These are phyloP conservation scores for Falcaria lacertinaria DNA, from an alignment of 2,888 invertebrate species.

Conservation along the genomic window DNA sequence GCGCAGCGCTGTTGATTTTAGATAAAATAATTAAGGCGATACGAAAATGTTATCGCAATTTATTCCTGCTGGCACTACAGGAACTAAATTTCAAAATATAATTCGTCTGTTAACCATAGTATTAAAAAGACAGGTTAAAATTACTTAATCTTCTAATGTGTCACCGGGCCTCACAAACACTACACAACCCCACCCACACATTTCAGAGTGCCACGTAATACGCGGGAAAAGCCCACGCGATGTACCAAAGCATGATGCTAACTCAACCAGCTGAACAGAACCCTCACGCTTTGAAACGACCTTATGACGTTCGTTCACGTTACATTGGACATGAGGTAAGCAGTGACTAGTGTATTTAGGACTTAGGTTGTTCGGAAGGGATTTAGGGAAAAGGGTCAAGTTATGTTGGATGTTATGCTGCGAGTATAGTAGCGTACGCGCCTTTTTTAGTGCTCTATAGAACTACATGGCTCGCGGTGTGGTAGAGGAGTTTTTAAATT, in stretches of 20 bases:
- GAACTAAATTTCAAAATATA: too few species aligned
- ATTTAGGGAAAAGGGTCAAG: conserved; percentile 12
- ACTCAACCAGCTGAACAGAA: conserved; percentile 5
- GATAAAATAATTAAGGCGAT: too few species aligned
- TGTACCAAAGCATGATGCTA: conserved; percentile 9
- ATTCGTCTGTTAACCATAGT: too few species aligned
- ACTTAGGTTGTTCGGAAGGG: neutral
- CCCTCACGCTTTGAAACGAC: conserved; percentile 5
- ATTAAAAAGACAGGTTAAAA: neutral
- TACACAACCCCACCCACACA: conserved; percentile 22
- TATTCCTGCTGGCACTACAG: too few species aligned
- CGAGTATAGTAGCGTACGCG: conserved; percentile 41
- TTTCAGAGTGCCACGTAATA: conserved; percentile 15
- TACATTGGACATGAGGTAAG: conserved; percentile 4
- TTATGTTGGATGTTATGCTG: conserved; percentile 22
- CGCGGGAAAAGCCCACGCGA: conserved; percentile 33
- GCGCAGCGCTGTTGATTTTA: too few species aligned
- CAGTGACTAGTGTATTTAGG: neutral
- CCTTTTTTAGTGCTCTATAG: conserved; percentile 49
- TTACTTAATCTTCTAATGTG: neutral
- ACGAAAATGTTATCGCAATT: too few species aligned
- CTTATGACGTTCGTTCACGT: neutral
- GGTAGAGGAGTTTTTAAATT: conserved; percentile 22
- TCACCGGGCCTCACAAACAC: conserved; percentile 15
- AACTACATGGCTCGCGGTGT: conserved; percentile 31